Evolutionary conservation across 2,113 vertebrate genomes (phyloP).

Genomic region (Nothocercus julius): DNA sequence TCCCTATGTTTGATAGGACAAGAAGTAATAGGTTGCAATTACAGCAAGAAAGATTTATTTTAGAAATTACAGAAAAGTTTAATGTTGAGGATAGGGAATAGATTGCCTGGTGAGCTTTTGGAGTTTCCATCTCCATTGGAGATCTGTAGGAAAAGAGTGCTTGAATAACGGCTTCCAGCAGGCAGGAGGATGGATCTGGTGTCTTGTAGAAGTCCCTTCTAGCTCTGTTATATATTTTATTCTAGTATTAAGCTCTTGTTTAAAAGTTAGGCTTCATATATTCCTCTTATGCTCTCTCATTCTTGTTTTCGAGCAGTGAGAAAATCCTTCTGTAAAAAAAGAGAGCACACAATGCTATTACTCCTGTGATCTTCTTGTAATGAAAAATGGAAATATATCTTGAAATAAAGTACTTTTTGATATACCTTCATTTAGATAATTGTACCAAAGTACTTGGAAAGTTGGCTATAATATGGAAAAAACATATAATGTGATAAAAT

Average conservation of each 20-base stretch:
- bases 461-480: conserved; percentile 24
- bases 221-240: conserved; percentile 16
- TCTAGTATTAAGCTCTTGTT: conserved; percentile 7
- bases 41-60: conserved; percentile 51
- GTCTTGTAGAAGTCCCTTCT: neutral
- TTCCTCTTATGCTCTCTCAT: neutral
- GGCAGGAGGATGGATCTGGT: conserved; percentile 29
- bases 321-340: conserved; percentile 23
- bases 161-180: conserved; percentile 31
- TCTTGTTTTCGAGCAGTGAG: neutral
- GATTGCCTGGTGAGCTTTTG: conserved; percentile 42
- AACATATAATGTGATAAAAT: conserved; percentile 43
- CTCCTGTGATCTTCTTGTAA: conserved; percentile 14
- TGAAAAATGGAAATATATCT: conserved; percentile 44
- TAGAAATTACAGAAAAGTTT: conserved; percentile 55
- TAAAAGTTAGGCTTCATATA: neutral
- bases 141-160: conserved; percentile 18
- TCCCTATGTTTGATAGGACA: conserved; percentile 26
- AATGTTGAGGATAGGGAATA: conserved; percentile 19
- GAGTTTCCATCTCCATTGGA: conserved; percentile 43
- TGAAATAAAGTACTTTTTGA: conserved; percentile 48
- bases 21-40: conserved; percentile 43
- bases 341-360: conserved; percentile 40
- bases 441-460: neutral
- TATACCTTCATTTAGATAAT: conserved; percentile 46